Base-by-base conservation (phyloP, 2,113 vertebrate genomes). In the Anguilla japonica region DNA sequence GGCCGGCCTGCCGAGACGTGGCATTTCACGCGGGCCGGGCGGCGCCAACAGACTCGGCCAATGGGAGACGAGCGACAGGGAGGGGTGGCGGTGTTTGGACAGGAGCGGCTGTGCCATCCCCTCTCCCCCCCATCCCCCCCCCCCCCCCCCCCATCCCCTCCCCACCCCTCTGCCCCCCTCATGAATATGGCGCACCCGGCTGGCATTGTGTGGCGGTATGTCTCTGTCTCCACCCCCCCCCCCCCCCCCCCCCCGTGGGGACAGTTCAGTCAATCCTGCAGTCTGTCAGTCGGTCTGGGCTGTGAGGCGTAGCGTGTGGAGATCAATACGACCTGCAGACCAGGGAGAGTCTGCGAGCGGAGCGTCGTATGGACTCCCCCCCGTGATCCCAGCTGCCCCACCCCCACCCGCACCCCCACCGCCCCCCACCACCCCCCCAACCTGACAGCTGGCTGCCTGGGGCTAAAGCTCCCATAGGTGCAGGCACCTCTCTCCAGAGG, bases 11-110 rank as follows among this genome's bases (percentile, higher is more conserved):
- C 82, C 18, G 95, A 94, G 95, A 94, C 89, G 67, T 95, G 95
- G 94, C 95, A 96, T 96, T 96, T 96, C 89, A 93, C 81, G 11
- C 78, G 89, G 88, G 79, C 87, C 86, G 88, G 82, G 82, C 89
- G 41, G 88, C 34, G 92, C 94, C 92, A 95, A 95, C 94, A 93
- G 94, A 93, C 91, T 87, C 87, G 86, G 53, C 91, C 88, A 89
- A 92, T 90, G 93, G 91, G 93, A 91, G 90, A 91, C 80, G 87
- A 85, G 18, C 26, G 60, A 15, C 40, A 83, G 26, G n/a, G 50
- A 46, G 81, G 56, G 81, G 50, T 29, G 81, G 40, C 14, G 8
- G 71, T 83, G 50, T 90, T 89, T 83, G 89, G 88, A 89, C 91
- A 86, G 88, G 89, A 89, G 86, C 90, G 91, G 93, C 91, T 90